Evolutionary conservation across 1,140 invertebrate species (phyloP), one percentile per base, ranked within the genome.

Genomic region (Cataglyphis hispanica): DNA sequence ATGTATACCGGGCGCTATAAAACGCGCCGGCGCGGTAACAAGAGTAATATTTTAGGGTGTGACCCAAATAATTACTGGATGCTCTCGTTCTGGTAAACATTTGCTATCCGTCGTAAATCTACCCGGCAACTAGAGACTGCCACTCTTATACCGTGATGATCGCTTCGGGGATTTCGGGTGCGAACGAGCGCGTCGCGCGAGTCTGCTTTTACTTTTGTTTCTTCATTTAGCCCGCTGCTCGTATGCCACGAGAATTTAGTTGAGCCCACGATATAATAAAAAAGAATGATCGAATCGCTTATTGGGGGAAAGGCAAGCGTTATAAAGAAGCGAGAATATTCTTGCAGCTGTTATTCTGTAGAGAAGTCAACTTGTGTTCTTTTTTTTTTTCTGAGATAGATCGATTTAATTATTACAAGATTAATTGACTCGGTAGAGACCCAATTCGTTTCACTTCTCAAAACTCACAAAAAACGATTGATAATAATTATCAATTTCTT

Each of bases 41-140:
- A 89, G 85, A 85, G 76, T 60, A 84, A 90, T 90, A 91, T 88
- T 91, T 91, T 72, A 90, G 89, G 72, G 86, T 86, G 88, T 88
- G 91, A 91, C 89, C 90, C 56, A 91, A 91, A 91, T 91, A 89
- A 91, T 91, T 90, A 86, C 89, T 85, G 84, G 83, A 90, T 78
- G 77, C 50, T 69, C 66, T 64, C 78, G 69, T 64, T 87, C 70
- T 61, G 69, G 67, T 84, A 87, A 89, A 89, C 85, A 84, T 77
- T 87, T 85, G 86, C 58, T 66, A 46, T 43, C 43, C 56, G 37
- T 77, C 84, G 84, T 86, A 86, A 86, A 86, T 86, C 69, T 84
- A 72, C 27, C 67, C 46, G 4, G 34, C 43, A 72, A 84, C 84
- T 86, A 86, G 84, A 50, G 13, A 86, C 46, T 50, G 53, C 69